These are phyloP conservation scores for Drosophila hydei DNA, from an alignment of 1,140 invertebrate genomes.

Conservation along the genomic window DNA sequence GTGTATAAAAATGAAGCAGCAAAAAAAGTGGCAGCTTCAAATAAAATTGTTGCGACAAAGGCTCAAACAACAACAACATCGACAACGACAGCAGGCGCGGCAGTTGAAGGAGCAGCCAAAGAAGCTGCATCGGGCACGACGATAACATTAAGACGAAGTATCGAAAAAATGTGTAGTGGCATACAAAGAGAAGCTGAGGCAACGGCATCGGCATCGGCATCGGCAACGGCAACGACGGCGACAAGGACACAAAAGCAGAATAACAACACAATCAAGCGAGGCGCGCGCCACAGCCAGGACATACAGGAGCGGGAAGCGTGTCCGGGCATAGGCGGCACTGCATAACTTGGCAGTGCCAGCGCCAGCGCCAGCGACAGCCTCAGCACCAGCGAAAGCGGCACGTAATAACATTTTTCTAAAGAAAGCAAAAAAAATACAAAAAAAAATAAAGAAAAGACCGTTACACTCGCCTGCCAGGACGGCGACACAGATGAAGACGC, in stretches of 20 bases:
- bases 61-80: conserved; percentile 45
- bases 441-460: conserved; percentile 37
- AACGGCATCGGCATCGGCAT: conserved; percentile 12
- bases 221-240: conserved; percentile 15
- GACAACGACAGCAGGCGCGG: conserved; percentile 20
- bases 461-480: conserved; percentile 27
- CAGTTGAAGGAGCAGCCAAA: conserved; percentile 63
- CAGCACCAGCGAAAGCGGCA: conserved; percentile 72
- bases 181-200: conserved; percentile 30
- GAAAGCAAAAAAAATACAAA: conserved; percentile 50
- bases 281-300: conserved; percentile 30
- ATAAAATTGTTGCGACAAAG: conserved; percentile 82
- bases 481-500: conserved; percentile 56
- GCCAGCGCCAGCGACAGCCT: conserved; percentile 32
- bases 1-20: conserved; percentile 80
- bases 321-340: conserved; percentile 74
- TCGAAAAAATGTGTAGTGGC: conserved; percentile 81
- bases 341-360: conserved; percentile 71
- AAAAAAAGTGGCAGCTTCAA: conserved; percentile 75
- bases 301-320: conserved; percentile 46
- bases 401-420: conserved; percentile 83
- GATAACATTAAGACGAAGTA: conserved; percentile 81
- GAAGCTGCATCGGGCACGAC: conserved; percentile 63
- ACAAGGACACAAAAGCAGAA: conserved; percentile 78
- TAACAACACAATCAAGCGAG: conserved; percentile 82